Evolutionary conservation across 2,113 vertebrate species (phyloP), one percentile per base, ranked within the genome.

Genomic region (Suricata suricatta): DNA sequence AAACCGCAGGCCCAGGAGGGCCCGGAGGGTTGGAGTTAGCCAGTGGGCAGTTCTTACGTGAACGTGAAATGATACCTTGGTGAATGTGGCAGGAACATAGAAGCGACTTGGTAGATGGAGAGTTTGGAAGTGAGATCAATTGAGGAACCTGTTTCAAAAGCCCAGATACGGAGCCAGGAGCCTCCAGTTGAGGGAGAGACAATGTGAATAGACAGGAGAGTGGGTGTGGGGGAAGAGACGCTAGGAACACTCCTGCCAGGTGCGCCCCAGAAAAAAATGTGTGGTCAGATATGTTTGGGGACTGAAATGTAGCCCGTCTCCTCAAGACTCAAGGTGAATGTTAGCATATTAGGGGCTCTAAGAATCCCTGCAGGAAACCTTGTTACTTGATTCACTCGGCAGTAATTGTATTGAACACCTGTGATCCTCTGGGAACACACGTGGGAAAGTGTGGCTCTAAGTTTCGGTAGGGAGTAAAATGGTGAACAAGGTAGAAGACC

Each of bases 121-220:
- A 27, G 6, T 44, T 83, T 71, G 44, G 69, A 93, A 90, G 63
- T 81, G 29, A 60, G 57, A 38, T 86, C 17, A 52, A 1, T 82
- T 88, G 38, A 52, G 66, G 64, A 95, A 41, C 35, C 54, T 90
- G 38, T 90, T 84, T 95, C 31, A 72, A 27, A 95, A 85, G 44
- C 54, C 44, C 16, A 52, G 31, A n/a, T 90, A 52, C 77, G 72
- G 29, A n/a, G 77, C 35, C 5, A 85, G 44, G 44, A 50, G 60
- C 21, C 83, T 71, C 5, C 68, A 52, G 25, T 52, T 57, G 66
- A 50, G 38, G 38, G 14, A 76, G 19, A 19, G 23, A 33, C 5
- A 11, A 31, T 54, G 41, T 38, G 27, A 47, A 25, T 27, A 88
- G 81, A 69, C 25, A 84, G 68, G 60, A 91, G 63, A 52, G 33